Evolutionary conservation across 2,888 invertebrate genomes (phyloP).

Genomic region (Microplitis deprimator): DNA sequence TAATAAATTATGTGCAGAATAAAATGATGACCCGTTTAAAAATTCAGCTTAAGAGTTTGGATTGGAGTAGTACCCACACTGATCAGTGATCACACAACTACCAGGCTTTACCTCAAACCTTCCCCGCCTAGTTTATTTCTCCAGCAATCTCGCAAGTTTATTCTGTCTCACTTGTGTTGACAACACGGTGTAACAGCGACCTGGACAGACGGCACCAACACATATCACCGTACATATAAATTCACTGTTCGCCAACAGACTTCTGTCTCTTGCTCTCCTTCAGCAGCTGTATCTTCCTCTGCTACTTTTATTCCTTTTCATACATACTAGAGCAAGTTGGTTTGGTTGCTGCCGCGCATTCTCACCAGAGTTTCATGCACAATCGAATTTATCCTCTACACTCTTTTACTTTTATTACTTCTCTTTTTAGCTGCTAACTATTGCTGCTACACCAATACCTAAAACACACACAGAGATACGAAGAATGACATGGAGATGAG

Average conservation of each 20-base stretch:
- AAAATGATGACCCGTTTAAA: conserved; percentile 28
- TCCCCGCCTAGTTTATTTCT: background rate
- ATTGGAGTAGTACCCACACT: conserved; percentile 20
- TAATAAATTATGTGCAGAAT: background rate
- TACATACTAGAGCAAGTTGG: background rate
- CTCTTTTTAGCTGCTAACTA: background rate
- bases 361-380: conserved; percentile 13
- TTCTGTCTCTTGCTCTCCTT: background rate
- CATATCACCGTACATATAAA: background rate
- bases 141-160: background rate
- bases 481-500: background rate
- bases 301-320: conserved; percentile 1
- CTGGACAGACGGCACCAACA: conserved; percentile 9
- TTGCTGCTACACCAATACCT: background rate
- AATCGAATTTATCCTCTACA: conserved; percentile 19
- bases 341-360: conserved; percentile 19
- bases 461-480: background rate
- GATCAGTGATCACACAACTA: conserved; percentile 17
- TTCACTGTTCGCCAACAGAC: background rate
- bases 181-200: background rate
- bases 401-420: background rate
- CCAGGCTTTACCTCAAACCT: background rate
- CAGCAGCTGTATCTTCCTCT: background rate
- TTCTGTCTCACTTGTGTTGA: background rate
- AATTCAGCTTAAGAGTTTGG: conserved; percentile 1